phyloP scores from a whole-genome alignment of 2,888 invertebrate species.

The Lithophane leautieri region DNA sequence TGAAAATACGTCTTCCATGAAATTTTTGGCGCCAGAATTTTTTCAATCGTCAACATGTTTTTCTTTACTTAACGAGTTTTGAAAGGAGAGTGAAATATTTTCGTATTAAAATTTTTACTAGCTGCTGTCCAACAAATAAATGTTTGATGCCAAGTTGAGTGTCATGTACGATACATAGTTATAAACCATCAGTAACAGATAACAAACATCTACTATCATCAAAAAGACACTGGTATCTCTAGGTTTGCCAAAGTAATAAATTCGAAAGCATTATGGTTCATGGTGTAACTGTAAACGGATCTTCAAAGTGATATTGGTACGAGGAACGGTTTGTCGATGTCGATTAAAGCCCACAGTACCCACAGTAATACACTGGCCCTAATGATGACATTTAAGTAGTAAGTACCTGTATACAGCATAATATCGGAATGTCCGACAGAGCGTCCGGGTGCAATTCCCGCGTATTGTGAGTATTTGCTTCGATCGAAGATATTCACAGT shows the following conservation, averaged over 20 bases:
- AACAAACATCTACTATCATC: background rate
- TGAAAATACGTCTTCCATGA: slow-evolving; percentile 23
- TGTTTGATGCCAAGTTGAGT: background rate
- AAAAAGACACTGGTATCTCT: background rate
- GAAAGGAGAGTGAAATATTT: slow-evolving; percentile 13
- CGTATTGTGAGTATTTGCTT: slow-evolving; percentile 25
- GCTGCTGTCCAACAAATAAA: background rate
- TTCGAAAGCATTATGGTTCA: slow-evolving; percentile 3
- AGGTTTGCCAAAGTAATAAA: background rate
- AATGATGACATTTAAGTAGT: slow-evolving; percentile 40
- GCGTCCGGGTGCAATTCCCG: slow-evolving; percentile 36
- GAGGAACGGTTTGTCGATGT: slow-evolving; percentile 16
- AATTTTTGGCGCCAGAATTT: slow-evolving; percentile 19
- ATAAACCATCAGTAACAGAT: too few species aligned
- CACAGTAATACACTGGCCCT: slow-evolving; percentile 28
- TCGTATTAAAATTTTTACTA: slow-evolving; percentile 17
- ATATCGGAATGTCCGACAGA: slow-evolving; percentile 30
- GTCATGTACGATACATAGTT: background rate
- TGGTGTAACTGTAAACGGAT: slow-evolving; percentile 25
- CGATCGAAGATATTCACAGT: slow-evolving; percentile 20
- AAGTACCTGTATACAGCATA: slow-evolving; percentile 18
- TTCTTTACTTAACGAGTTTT: background rate
- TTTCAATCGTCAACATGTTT: slow-evolving; percentile 18
- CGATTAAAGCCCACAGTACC: slow-evolving; percentile 30
- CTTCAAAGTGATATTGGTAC: slow-evolving; percentile 28